Evolutionary conservation across 53 echinoderm and acorn worm genomes (phyloP).

Genomic region (Echinarachnius parma): DNA sequence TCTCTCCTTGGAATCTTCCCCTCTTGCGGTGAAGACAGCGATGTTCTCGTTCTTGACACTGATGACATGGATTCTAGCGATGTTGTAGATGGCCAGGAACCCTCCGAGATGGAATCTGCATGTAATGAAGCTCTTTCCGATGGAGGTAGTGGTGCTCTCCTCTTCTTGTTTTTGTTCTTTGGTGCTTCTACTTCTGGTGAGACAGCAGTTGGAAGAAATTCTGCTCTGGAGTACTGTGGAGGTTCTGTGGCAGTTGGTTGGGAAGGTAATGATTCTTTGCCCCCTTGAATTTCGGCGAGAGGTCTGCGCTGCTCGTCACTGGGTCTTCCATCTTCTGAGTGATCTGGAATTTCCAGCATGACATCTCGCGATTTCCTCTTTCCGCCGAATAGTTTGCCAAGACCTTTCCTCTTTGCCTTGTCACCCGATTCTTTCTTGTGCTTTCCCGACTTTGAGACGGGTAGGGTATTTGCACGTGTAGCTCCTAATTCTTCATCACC

Average conservation of each 20-base stretch:
- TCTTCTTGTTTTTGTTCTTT: constrained; percentile 40
- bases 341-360: constrained; percentile 87
- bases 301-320: constrained; percentile 42
- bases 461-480: neutral
- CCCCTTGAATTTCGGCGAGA: constrained; percentile 17
- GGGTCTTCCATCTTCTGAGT: constrained; percentile 39
- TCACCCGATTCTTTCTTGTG: constrained; percentile 60
- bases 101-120: constrained; percentile 40
- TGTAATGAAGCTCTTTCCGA: constrained; percentile 26
- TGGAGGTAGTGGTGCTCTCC: constrained; percentile 52
- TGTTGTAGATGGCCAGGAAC: constrained; percentile 44
- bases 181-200: constrained; percentile 25
- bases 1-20: constrained; percentile 35
- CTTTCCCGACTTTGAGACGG: constrained; percentile 12
- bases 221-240: constrained; percentile 51
- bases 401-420: constrained; percentile 58
- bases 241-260: constrained; percentile 16
- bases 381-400: constrained; percentile 76
- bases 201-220: constrained; percentile 36
- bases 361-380: constrained; percentile 68
- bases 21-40: constrained; percentile 6
- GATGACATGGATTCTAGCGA: constrained; percentile 22
- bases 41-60: neutral
- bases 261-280: constrained; percentile 9
- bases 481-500: constrained; percentile 55